Percentiles rank a stretch among this genome's conserved stretches.
Evolutionary conservation across 2,888 invertebrate genomes (phyloP).

Genomic region (Meiosimyza decipiens): DNA sequence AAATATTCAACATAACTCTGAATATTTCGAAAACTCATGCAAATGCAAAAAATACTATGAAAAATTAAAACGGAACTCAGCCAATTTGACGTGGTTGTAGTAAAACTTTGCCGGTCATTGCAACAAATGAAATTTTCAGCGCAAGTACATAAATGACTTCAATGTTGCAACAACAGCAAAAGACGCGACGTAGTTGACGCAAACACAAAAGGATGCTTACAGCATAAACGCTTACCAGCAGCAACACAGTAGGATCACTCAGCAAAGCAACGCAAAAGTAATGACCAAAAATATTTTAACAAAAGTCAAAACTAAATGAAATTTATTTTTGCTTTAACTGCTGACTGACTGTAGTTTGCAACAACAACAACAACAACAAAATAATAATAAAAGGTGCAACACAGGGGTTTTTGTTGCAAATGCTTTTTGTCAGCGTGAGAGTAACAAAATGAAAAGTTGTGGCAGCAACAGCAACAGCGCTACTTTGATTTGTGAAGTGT

Average conservation of each 20-base stretch:
- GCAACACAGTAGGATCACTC: not conserved
- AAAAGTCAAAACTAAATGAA: constrained; percentile 29
- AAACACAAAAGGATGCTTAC: too few relatives aligned
- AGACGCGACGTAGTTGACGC: too few relatives aligned
- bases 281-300: constrained; percentile 33
- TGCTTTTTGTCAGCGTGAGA: not conserved
- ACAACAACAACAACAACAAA: not conserved
- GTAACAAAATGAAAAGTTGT: not conserved
- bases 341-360: not conserved
- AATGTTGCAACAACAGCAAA: not conserved
- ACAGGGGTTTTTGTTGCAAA: too few relatives aligned
- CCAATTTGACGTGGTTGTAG: not conserved
- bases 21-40: not conserved
- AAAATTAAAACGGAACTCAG: not conserved
- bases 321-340: constrained; percentile 27
- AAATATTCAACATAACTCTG: not conserved
- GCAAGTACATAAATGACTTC: not conserved
- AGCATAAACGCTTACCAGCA: not conserved
- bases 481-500: constrained; percentile 33
- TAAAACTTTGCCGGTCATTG: constrained; percentile 31
- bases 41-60: constrained; percentile 17
- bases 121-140: constrained; percentile 24
- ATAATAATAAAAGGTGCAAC: too few relatives aligned
- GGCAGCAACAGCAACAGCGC: constrained; percentile 3
- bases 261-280: not conserved